These are phyloP conservation scores for Turdus rufiventris DNA, from an alignment of 2,113 vertebrate species.

Conservation along the genomic window DNA sequence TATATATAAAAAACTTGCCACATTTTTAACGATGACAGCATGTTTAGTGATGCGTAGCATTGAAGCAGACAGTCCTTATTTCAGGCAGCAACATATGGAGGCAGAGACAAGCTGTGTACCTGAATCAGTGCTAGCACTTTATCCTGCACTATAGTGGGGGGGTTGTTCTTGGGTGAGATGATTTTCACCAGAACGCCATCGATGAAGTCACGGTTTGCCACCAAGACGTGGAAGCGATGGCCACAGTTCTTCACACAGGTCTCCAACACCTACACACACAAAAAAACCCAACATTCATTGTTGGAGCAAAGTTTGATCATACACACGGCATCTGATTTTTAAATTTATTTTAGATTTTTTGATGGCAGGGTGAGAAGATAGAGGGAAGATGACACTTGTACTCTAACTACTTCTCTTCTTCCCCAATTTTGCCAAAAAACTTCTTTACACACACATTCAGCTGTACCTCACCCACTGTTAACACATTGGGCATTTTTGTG, in stretches of 20 bases:
- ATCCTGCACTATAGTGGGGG: slow-evolving; percentile 95
- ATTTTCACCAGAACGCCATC: slow-evolving; percentile 95
- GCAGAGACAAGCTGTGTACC: slow-evolving; percentile 72
- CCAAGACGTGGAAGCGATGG: slow-evolving; percentile 92
- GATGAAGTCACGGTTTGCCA: slow-evolving; percentile 94
- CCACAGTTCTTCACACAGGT: slow-evolving; percentile 99
- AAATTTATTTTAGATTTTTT: neutral
- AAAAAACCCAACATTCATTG: neutral
- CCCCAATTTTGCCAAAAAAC: neutral
- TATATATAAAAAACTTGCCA: neutral
- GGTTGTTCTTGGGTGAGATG: slow-evolving; percentile 95
- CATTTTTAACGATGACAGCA: slow-evolving; percentile 2
- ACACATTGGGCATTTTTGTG: neutral
- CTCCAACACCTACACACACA: slow-evolving; percentile 84
- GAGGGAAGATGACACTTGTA: neutral
- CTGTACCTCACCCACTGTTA: neutral
- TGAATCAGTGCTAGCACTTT: slow-evolving; percentile 97
- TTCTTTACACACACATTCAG: neutral
- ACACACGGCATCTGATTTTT: neutral
- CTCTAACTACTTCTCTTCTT: neutral
- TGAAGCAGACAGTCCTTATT: slow-evolving; percentile 3
- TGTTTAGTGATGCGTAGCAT: neutral
- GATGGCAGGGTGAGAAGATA: neutral
- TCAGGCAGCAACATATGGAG: slow-evolving; percentile 12
- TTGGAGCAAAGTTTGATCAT: neutral